Percentiles rank a stretch among this genome's conserved stretches.
Evolutionary conservation across 2,888 invertebrate species (phyloP).

Genomic region (Microctonus brassicae): DNA sequence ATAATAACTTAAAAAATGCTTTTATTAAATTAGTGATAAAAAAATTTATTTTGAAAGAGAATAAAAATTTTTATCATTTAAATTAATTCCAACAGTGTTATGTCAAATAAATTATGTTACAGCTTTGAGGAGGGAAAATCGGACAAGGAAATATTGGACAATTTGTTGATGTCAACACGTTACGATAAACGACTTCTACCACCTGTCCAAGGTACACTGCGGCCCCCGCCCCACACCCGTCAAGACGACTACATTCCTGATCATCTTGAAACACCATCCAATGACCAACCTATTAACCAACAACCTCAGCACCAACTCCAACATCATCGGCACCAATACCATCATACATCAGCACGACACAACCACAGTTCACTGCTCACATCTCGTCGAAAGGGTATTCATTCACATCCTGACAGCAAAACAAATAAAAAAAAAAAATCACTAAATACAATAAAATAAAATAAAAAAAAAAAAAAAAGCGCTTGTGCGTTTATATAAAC

Average conservation of each 20-base stretch:
- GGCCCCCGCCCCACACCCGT: conserved; percentile 67
- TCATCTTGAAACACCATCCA: conserved; percentile 56
- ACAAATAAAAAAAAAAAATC: conserved; percentile 14
- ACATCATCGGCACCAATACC: conserved; percentile 66
- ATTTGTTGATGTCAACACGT: conserved; percentile 86
- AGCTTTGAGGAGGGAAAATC: conserved; percentile 93
- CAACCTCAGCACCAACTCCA: conserved; percentile 63
- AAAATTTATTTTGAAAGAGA: not conserved
- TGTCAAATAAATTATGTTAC: conserved; percentile 60
- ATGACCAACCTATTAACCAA: conserved; percentile 57
- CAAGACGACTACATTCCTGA: conserved; percentile 66
- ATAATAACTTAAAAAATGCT: not conserved
- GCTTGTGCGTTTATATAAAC: not conserved
- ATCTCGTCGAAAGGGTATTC: conserved; percentile 66
- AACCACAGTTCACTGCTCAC: conserved; percentile 69
- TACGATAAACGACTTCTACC: conserved; percentile 94
- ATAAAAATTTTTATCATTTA: conserved; percentile 12
- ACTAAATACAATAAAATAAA: not conserved
- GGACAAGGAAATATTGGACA: conserved; percentile 93
- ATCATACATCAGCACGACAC: conserved; percentile 66
- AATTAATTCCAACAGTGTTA: not conserved
- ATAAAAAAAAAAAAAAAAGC: not conserved
- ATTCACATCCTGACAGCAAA: conserved; percentile 39
- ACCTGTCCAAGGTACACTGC: conserved; percentile 84
- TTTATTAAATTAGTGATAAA: not conserved